A percentile compares a stretch with the other conserved stretches of the same genome.
Conservation (phyloP, 2,888 invertebrate genomes). For the Heliconius cydno region DNA sequence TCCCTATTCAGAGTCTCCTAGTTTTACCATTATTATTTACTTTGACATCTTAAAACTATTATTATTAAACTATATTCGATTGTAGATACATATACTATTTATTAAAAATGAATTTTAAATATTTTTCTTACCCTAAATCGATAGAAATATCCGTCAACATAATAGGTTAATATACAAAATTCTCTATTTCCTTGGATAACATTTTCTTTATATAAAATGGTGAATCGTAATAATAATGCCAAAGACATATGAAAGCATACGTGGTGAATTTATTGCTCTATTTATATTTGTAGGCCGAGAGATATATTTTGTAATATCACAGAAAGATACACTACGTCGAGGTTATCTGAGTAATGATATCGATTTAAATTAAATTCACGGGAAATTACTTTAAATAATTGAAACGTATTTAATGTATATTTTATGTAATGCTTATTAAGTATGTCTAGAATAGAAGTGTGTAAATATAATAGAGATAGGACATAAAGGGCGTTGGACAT, state of each 20-base stretch:
- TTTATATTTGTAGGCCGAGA: conserved; percentile 29
- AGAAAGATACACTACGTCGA: conserved; percentile 38
- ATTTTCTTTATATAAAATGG: neutral
- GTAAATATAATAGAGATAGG: too few species aligned
- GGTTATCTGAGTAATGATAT: conserved; percentile 40
- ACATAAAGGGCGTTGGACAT: too few species aligned
- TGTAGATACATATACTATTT: too few species aligned
- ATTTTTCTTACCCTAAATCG: too few species aligned
- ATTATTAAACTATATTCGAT: too few species aligned
- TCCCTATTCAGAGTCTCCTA: too few species aligned
- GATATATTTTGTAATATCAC: conserved; percentile 30
- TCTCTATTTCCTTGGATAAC: neutral
- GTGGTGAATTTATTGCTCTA: conserved; percentile 35
- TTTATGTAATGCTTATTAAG: neutral
- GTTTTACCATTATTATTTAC: too few species aligned
- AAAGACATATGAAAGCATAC: conserved; percentile 25
- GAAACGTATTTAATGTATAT: neutral
- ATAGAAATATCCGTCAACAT: neutral
- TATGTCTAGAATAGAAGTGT: neutral
- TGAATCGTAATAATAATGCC: conserved; percentile 16
- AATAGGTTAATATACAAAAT: neutral
- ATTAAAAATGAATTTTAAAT: too few species aligned
- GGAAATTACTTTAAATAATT: neutral
- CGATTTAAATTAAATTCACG: conserved; percentile 17
- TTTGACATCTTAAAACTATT: too few species aligned